Percentiles rank a stretch among this genome's conserved stretches.
These are phyloP conservation scores for Papilio polyxenes DNA, from an alignment of 1,140 invertebrate genomes.

Conservation along the genomic window DNA sequence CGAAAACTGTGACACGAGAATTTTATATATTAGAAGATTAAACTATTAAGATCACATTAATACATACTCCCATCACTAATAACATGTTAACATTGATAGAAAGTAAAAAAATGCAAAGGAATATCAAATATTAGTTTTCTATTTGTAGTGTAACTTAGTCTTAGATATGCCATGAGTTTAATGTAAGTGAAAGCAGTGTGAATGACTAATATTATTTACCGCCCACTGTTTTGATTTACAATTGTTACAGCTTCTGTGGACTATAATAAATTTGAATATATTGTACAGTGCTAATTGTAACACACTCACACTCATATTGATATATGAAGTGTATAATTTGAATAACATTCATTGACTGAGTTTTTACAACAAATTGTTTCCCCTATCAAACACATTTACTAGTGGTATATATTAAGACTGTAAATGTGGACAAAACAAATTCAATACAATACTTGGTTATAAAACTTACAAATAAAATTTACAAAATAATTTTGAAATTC, in stretches of 20 bases:
- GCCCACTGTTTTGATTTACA: conserved; percentile 62
- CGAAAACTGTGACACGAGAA: too few species aligned
- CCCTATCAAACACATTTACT: not conserved
- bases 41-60: too few species aligned
- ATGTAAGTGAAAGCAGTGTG: conserved; percentile 63
- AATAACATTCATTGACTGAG: too few species aligned
- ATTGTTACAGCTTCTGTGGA: conserved; percentile 55
- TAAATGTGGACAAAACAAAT: not conserved
- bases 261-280: conserved; percentile 50
- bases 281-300: not conserved
- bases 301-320: too few species aligned
- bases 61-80: not conserved
- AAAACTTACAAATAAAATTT: not conserved
- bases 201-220: conserved; percentile 61
- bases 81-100: not conserved
- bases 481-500: not conserved
- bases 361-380: too few species aligned
- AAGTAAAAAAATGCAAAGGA: conserved; percentile 33
- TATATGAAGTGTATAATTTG: too few species aligned
- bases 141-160: conserved; percentile 46
- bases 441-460: not conserved
- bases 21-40: too few species aligned
- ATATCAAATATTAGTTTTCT: conserved; percentile 41
- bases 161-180: conserved; percentile 51
- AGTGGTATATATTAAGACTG: not conserved